Conservation (phyloP, 2,113 vertebrate genomes). For the Pelodiscus sinensis region DNA sequence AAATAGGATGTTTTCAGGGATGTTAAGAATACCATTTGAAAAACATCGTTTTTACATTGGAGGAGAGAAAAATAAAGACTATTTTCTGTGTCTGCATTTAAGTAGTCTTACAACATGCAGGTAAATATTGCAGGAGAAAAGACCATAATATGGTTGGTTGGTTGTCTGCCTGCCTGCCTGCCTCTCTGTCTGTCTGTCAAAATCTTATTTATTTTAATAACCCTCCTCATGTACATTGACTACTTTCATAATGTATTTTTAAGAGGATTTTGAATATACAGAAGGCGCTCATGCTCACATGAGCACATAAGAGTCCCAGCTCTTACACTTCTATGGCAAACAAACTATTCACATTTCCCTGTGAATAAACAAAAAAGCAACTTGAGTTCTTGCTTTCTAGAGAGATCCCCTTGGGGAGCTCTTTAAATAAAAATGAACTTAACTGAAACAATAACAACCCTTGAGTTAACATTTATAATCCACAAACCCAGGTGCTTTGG, state of each 20-base stretch:
- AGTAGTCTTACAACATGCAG: not conserved
- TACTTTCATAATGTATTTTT: conserved; percentile 9
- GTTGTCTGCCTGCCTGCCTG: too few relatives aligned
- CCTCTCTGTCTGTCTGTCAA: too few relatives aligned
- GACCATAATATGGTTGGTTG: too few relatives aligned
- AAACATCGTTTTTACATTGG: not conserved
- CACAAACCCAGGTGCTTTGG: not conserved
- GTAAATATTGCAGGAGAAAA: not conserved
- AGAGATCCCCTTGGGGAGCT: not conserved
- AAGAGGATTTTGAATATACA: not conserved
- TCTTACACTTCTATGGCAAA: not conserved
- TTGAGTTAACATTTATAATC: not conserved
- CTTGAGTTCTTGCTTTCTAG: not conserved
- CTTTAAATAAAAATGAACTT: not conserved
- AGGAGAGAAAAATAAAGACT: not conserved
- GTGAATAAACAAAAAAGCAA: not conserved
- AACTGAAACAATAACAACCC: not conserved
- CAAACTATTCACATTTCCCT: not conserved
- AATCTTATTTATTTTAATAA: not conserved
- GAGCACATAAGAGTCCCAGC: not conserved
- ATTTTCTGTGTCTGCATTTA: not conserved
- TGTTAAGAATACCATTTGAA: not conserved
- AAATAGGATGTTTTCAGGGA: not conserved
- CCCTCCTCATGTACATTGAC: not conserved
- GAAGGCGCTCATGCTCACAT: not conserved